Percentiles rank a stretch among this genome's conserved stretches.
These are phyloP conservation scores for Leptosomus discolor DNA, from an alignment of 2,113 vertebrate species.

Conservation along the genomic window DNA sequence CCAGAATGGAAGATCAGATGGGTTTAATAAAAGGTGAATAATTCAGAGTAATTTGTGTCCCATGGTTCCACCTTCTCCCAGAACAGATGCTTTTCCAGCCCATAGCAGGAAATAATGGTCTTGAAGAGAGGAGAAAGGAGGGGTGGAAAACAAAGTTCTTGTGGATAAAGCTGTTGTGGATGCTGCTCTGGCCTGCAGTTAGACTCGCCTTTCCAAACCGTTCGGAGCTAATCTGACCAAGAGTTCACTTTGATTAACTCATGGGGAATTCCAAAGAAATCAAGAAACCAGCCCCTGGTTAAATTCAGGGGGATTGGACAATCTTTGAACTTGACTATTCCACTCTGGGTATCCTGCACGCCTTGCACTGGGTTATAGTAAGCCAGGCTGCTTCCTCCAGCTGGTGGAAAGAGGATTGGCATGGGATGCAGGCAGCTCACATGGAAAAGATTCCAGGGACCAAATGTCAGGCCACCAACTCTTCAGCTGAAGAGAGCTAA, in stretches of 20 bases:
- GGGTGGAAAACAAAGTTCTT: neutral
- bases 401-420: neutral
- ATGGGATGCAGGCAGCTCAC: neutral
- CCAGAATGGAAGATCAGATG: neutral
- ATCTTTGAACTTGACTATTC: neutral
- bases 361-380: neutral
- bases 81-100: neutral
- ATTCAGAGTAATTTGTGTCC: neutral
- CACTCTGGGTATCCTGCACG: neutral
- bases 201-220: neutral
- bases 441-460: neutral
- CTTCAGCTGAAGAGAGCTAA: neutral
- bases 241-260: neutral
- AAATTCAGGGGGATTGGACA: neutral
- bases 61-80: neutral
- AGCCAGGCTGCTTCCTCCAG: neutral
- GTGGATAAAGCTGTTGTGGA: neutral
- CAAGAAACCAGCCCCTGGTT: neutral
- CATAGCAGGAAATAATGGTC: neutral
- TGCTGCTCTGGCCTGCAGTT: neutral
- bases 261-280: neutral
- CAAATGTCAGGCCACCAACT: neutral
- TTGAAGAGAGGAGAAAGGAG: neutral
- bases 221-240: neutral
- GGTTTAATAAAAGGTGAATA: neutral